Percentiles rank a stretch among this genome's conserved stretches.
phyloP scores from a whole-genome alignment of 1,140 invertebrate genomes.

The Ditylenchus dipsaci region DNA sequence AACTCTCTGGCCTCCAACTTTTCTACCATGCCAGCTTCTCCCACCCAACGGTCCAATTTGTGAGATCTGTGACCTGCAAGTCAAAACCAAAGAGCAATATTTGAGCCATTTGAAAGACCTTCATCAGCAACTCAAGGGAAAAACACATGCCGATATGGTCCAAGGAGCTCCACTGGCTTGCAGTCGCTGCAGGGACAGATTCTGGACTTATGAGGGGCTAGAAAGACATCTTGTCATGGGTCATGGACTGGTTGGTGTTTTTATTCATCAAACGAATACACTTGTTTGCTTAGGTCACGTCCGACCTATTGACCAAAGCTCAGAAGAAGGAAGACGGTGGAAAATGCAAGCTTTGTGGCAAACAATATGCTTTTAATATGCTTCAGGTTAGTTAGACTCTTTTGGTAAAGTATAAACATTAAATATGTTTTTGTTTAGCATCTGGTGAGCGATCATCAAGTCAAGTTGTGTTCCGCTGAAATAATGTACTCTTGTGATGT shows the following conservation, averaged over 20 bases:
- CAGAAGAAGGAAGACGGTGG: slow-evolving; percentile 64
- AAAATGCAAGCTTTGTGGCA: slow-evolving; percentile 83
- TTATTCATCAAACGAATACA: slow-evolving; percentile 90
- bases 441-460: slow-evolving; percentile 48
- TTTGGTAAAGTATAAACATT: too few relatives aligned
- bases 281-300: too few relatives aligned
- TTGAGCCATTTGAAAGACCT: slow-evolving; percentile 30
- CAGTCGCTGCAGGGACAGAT: slow-evolving; percentile 86
- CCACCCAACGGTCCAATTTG: slow-evolving; percentile 19
- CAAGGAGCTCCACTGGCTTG: slow-evolving; percentile 75
- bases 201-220: slow-evolving; percentile 76
- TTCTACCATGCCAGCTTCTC: not conserved
- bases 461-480: slow-evolving; percentile 35
- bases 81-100: slow-evolving; percentile 40
- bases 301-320: too few relatives aligned
- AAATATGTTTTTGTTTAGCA: slow-evolving; percentile 17
- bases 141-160: slow-evolving; percentile 39
- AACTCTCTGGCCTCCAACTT: not conserved
- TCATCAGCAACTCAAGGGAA: slow-evolving; percentile 45
- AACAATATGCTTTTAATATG: slow-evolving; percentile 59
- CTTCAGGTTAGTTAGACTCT: slow-evolving; percentile 22
- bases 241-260: slow-evolving; percentile 82
- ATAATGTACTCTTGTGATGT: slow-evolving; percentile 49
- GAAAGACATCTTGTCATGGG: slow-evolving; percentile 85
- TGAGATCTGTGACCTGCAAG: slow-evolving; percentile 47